These are phyloP conservation scores for Smittia aterrima DNA, from an alignment of 2,888 invertebrate species.

Conservation along the genomic window DNA sequence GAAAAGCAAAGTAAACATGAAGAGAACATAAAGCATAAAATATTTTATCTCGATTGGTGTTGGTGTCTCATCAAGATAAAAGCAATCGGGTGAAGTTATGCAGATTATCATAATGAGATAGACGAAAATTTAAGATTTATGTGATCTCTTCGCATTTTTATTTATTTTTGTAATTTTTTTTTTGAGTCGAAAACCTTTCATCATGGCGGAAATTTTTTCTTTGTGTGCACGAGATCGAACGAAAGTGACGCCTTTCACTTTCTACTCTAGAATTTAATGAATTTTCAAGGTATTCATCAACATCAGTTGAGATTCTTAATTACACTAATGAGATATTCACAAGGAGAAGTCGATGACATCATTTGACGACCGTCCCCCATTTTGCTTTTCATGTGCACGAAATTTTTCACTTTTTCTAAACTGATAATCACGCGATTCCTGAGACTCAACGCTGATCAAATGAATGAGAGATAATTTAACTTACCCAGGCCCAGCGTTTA, in stretches of 20 bases:
- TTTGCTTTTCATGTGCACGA: conserved; percentile 4
- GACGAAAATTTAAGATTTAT: too few relatives aligned
- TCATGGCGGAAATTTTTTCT: conserved; percentile 25
- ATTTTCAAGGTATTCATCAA: background rate
- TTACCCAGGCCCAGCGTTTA: conserved; percentile 17
- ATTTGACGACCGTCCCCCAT: background rate
- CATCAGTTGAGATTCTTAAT: too few relatives aligned
- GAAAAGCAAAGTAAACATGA: background rate
- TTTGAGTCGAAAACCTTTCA: background rate
- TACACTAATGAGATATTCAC: too few relatives aligned
- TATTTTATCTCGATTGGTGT: background rate
- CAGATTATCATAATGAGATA: too few relatives aligned
- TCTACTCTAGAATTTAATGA: background rate
- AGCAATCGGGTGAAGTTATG: too few relatives aligned
- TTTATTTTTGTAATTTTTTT: background rate
- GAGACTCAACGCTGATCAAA: background rate
- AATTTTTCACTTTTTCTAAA: conserved; percentile 22
- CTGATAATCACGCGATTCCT: background rate
- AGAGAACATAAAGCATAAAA: background rate
- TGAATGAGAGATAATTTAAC: background rate
- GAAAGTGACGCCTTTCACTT: conserved; percentile 13
- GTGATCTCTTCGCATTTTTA: background rate
- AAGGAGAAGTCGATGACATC: background rate
- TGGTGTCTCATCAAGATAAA: background rate
- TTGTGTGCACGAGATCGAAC: background rate